Percentiles rank a stretch among this genome's conserved stretches.
These are phyloP conservation scores for Cyclura pinguis DNA, from an alignment of 2,797 vertebrate species.

Conservation along the genomic window DNA sequence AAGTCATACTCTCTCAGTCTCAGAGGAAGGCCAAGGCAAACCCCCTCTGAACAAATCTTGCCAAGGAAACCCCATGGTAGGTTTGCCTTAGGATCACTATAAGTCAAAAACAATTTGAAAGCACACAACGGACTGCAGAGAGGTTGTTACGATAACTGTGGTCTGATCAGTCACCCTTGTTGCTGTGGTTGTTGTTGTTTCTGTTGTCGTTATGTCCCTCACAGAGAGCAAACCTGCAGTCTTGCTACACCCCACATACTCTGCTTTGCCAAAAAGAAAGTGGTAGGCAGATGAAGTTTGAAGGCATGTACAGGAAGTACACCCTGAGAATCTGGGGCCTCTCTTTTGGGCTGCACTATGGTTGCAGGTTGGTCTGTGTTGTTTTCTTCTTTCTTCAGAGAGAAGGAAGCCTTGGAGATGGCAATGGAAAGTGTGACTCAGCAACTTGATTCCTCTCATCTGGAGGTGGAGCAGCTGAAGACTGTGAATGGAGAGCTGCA, in stretches of 20 bases:
- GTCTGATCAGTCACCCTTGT: too few relatives aligned
- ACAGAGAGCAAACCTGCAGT: background rate
- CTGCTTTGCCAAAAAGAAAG: background rate
- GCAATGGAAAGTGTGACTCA: conserved; percentile 74
- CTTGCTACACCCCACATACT: background rate
- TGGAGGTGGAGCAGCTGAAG: conserved; percentile 78
- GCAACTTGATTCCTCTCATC: conserved; percentile 69
- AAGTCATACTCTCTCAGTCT: too few relatives aligned
- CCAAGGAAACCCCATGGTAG: too few relatives aligned
- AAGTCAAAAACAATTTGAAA: too few relatives aligned
- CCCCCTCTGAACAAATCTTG: too few relatives aligned
- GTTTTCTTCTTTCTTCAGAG: conserved; percentile 70
- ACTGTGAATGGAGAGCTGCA: conserved; percentile 78
- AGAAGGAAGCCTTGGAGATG: conserved; percentile 81
- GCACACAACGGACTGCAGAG: too few relatives aligned
- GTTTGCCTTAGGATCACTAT: too few relatives aligned
- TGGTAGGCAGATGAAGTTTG: background rate
- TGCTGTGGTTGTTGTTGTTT: background rate
- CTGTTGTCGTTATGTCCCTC: background rate
- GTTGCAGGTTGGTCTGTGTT: background rate
- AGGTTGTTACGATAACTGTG: too few relatives aligned
- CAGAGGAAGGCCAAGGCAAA: too few relatives aligned
- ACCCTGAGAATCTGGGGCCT: background rate
- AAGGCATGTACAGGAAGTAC: background rate
- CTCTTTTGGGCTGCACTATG: background rate